These are phyloP conservation scores for Torymus auratus DNA, from an alignment of 2,888 invertebrate species.

Conservation along the genomic window DNA sequence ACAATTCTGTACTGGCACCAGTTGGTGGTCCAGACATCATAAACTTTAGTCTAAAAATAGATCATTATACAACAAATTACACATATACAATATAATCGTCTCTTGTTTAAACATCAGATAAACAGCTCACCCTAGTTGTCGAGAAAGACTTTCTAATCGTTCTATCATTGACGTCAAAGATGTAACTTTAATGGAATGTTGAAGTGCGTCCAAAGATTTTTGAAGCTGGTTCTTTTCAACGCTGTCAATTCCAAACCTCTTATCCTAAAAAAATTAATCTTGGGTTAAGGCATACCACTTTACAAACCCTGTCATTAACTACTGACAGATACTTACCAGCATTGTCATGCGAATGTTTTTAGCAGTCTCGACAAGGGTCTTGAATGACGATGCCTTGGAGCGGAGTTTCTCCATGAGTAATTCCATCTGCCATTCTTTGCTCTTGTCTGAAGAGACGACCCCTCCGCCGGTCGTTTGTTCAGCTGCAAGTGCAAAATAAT, in stretches of 20 bases:
- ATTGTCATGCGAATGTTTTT: constrained; percentile 92
- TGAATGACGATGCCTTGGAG: constrained; percentile 88
- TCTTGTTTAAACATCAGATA: background rate
- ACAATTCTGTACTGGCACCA: constrained; percentile 84
- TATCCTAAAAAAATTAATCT: constrained; percentile 81
- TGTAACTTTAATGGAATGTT: constrained; percentile 95
- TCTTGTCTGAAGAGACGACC: constrained; percentile 78
- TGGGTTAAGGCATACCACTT: too few species aligned
- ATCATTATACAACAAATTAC: constrained; percentile 20
- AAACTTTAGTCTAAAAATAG: constrained; percentile 85
- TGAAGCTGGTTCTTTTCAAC: constrained; percentile 91
- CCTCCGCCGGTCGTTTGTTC: constrained; percentile 67
- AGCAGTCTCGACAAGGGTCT: constrained; percentile 90
- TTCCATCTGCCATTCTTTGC: constrained; percentile 88
- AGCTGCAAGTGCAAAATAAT: constrained; percentile 61
- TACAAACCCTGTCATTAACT: too few species aligned
- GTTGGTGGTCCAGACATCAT: constrained; percentile 85
- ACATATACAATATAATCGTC: background rate
- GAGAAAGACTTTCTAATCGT: constrained; percentile 91
- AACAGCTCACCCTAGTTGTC: constrained; percentile 86
- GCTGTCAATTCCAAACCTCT: constrained; percentile 91
- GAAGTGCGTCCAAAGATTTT: constrained; percentile 93
- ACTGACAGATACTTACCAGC: constrained; percentile 80
- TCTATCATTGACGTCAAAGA: constrained; percentile 95
- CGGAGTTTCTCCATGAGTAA: constrained; percentile 94